Evolutionary conservation across 92 coral and sea anemone species (phyloP), one percentile per base, ranked within the genome.

Genomic region (Hydrozoanthus gracilis): DNA sequence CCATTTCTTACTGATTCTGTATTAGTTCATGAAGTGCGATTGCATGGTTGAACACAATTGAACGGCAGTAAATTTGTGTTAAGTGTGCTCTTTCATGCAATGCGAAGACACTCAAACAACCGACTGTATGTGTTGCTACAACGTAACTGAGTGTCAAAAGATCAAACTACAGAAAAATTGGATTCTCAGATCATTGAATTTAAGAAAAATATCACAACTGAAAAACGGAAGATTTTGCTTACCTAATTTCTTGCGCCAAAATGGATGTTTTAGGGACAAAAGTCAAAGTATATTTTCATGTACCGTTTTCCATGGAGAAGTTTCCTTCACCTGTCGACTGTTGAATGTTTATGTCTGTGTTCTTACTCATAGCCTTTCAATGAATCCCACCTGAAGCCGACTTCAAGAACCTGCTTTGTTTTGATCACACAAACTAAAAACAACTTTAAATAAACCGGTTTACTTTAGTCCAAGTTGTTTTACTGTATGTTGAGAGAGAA

Each of bases 341-440:
- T 8, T 11, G 54, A 76, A 56, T 76, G 65, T 76, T 76, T 76
- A 35, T 12, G 9, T 9, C 6, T 76, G 17, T 76, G 82, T 54
- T 76, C 66, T 35, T 15, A 76, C 67, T 27, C 82, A 76, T 76
- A 76, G 27, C 48, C 52, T 17, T 76, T 76, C 82, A 76, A 54
- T 54, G 82, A 76, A 54, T 54, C 49, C 82, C 82, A 76, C 82
- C 82, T 18, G 82, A 54, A 54, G 56, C 4, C 62, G 18, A 50
- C 20, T 15, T 20, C 12, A 51, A 2, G 16, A 76, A 76, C 82
- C 82, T 76, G 82, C n/a, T 52, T 3, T 76, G 45, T 76, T 76
- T 76, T 76, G 64, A 52, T 27, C 39, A n/a, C 55, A 51, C 9
- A 35, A 27, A 4, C 45, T 3, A 8, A n/a, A 76, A 76, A 76